These are phyloP conservation scores for Metallyticus violacea DNA, from an alignment of 2,888 invertebrate species.

Conservation along the genomic window DNA sequence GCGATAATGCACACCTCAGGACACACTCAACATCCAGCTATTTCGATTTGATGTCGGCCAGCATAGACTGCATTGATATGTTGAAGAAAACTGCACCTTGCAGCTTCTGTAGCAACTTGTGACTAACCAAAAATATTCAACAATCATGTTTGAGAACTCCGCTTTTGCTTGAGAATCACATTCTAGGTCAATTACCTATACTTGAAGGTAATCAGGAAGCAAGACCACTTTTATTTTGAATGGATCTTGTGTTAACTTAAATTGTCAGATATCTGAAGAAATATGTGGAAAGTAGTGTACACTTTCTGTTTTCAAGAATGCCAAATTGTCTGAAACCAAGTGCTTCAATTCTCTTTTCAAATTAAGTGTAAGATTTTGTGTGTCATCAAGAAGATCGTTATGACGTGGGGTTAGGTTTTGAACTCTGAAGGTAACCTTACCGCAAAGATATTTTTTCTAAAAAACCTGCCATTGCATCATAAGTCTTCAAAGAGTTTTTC, in stretches of 20 bases:
- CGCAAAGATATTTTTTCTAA: background rate
- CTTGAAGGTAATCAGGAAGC: background rate
- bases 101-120: background rate
- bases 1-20: conserved; percentile 13
- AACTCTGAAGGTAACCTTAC: background rate
- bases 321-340: too few species aligned
- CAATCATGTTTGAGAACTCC: background rate
- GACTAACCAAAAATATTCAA: conserved; percentile 7
- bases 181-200: background rate
- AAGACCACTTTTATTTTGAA: background rate
- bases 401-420: background rate
- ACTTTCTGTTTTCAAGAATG: too few species aligned
- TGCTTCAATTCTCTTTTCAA: too few species aligned
- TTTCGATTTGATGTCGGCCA: conserved; percentile 25
- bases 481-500: background rate
- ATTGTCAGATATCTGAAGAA: background rate
- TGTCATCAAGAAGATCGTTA: background rate
- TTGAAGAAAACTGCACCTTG: too few species aligned
- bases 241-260: background rate
- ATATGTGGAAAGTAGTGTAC: too few species aligned
- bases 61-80: background rate
- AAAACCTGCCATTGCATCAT: background rate
- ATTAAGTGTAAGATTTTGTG: too few species aligned
- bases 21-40: conserved; percentile 24
- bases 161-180: background rate